Evolutionary conservation across 92 coral and sea anemone genomes (phyloP).

Genomic region (Ricordea florida): DNA sequence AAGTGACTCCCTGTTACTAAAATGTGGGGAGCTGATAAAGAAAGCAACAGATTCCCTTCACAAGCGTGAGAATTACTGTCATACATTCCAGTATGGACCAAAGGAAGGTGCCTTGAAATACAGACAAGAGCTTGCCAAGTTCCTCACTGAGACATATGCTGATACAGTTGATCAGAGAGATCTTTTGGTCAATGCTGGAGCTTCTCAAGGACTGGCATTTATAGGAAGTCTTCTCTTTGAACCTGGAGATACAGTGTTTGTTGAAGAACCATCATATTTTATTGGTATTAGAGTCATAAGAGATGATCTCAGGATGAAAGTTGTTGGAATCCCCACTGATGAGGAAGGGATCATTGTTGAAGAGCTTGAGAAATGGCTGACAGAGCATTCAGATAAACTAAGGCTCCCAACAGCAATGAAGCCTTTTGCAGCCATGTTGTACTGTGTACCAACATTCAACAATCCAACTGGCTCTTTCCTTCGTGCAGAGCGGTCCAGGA

Average conservation of each 20-base stretch:
- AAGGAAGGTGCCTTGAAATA: slow-evolving; percentile 57
- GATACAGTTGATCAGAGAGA: slow-evolving; percentile 59
- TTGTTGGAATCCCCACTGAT: slow-evolving; percentile 74
- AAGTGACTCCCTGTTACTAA: slow-evolving; percentile 45
- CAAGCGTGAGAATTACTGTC: slow-evolving; percentile 14
- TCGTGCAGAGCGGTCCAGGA: slow-evolving; percentile 63
- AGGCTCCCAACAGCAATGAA: slow-evolving; percentile 38
- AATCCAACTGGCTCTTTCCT: slow-evolving; percentile 82
- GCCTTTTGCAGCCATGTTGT: slow-evolving; percentile 79
- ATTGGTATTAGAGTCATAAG: slow-evolving; percentile 51
- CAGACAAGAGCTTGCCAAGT: slow-evolving; percentile 75
- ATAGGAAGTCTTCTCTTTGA: slow-evolving; percentile 45
- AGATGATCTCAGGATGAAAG: slow-evolving; percentile 68
- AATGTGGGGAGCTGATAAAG: slow-evolving; percentile 59
- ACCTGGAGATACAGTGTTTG: slow-evolving; percentile 77
- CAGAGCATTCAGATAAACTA: slow-evolving; percentile 48
- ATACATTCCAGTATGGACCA: slow-evolving; percentile 85
- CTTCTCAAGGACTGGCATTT: slow-evolving; percentile 73
- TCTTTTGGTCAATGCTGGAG: slow-evolving; percentile 83
- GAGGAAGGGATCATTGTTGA: slow-evolving; percentile 77
- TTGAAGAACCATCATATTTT: slow-evolving; percentile 93
- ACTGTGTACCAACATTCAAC: slow-evolving; percentile 86
- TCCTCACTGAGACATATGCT: slow-evolving; percentile 64
- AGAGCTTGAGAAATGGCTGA: slow-evolving; percentile 72
- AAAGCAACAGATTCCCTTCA: slow-evolving; percentile 51